These are phyloP conservation scores for Molanna angustata DNA, from an alignment of 2,888 invertebrate genomes.

Conservation along the genomic window DNA sequence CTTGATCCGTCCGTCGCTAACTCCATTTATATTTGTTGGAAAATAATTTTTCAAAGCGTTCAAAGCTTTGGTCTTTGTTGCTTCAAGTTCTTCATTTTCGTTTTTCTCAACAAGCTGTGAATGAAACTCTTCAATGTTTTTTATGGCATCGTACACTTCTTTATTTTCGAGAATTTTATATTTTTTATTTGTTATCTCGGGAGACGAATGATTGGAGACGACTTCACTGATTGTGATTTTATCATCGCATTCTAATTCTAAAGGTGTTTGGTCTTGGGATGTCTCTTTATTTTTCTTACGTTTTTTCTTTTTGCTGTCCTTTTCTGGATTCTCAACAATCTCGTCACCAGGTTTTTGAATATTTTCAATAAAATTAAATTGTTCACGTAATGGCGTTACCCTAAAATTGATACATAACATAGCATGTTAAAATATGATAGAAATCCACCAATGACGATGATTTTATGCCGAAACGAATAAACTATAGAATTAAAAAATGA, in stretches of 20 bases:
- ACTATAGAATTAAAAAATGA: too few species aligned
- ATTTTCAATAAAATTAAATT: constrained; percentile 28
- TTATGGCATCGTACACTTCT: constrained; percentile 18
- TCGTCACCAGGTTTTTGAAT: constrained; percentile 20
- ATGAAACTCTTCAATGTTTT: constrained; percentile 28
- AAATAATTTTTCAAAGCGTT: constrained; percentile 25
- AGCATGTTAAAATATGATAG: too few species aligned
- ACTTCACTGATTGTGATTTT: constrained; percentile 20
- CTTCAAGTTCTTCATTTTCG: constrained; percentile 23
- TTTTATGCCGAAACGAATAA: too few species aligned
- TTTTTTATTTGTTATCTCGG: constrained; percentile 15
- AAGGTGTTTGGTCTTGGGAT: constrained; percentile 8
- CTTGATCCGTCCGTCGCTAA: constrained; percentile 29
- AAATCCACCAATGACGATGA: too few species aligned
- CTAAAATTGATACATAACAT: constrained; percentile 35
- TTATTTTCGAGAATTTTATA: constrained; percentile 15
- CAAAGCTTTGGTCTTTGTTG: constrained; percentile 26
- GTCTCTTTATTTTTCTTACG: constrained; percentile 28
- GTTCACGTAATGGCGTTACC: constrained; percentile 21
- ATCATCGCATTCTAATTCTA: constrained; percentile 18
- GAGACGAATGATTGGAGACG: constrained; percentile 2
- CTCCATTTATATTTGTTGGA: constrained; percentile 21
- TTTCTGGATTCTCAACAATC: constrained; percentile 27
- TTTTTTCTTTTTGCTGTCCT: constrained; percentile 24
- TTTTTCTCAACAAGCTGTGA: constrained; percentile 13